These are phyloP conservation scores for Erethizon dorsatum DNA, from an alignment of 2,797 vertebrate species.

Conservation along the genomic window DNA sequence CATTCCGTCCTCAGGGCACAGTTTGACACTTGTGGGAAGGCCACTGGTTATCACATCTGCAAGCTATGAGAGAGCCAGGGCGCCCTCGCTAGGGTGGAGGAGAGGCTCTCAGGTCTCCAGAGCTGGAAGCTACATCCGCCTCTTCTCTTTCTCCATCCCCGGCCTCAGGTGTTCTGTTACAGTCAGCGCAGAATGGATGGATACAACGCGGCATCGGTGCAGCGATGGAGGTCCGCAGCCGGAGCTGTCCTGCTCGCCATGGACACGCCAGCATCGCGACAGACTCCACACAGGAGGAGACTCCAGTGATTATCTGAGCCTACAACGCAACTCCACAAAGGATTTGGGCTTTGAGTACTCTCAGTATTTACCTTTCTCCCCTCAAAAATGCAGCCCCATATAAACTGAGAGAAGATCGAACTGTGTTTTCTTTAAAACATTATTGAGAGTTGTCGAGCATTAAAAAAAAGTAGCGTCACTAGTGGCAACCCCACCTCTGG, in stretches of 20 bases:
- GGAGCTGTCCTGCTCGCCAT: not conserved
- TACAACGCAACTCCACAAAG: not conserved
- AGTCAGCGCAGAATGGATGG: not conserved
- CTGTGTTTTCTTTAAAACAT: not conserved
- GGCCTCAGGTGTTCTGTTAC: not conserved
- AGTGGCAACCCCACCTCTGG: not conserved
- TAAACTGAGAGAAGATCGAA: not conserved
- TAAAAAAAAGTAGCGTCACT: not conserved
- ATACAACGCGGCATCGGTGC: not conserved
- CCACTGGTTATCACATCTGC: not conserved
- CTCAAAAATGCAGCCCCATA: not conserved
- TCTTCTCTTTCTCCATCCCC: not conserved
- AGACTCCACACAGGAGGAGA: not conserved
- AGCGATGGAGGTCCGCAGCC: no score
- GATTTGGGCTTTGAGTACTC: not conserved
- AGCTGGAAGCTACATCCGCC: not conserved
- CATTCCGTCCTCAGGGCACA: not conserved
- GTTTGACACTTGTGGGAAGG: not conserved
- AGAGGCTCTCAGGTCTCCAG: not conserved
- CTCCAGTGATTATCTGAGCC: not conserved
- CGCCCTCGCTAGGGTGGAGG: not conserved
- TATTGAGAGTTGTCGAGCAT: not conserved
- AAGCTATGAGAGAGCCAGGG: no score
- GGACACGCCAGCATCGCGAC: not conserved
- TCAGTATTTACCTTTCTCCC: not conserved